Evolutionary conservation across 2,113 vertebrate genomes (phyloP).

Genomic region (Phalacrocorax carbo): DNA sequence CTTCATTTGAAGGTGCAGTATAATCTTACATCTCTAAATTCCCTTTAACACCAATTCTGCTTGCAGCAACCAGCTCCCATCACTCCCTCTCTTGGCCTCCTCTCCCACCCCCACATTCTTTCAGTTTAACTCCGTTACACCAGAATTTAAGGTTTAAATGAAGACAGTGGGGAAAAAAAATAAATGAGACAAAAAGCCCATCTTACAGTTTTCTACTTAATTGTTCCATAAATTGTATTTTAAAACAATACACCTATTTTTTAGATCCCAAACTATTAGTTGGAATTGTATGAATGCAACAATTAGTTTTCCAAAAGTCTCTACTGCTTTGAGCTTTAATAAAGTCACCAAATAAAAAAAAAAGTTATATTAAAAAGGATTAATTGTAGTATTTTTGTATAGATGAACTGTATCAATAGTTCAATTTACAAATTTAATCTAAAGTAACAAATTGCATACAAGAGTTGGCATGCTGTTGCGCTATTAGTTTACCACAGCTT

Average conservation of each 20-base stretch:
- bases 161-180: neutral
- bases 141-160: neutral
- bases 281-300: neutral
- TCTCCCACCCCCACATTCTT: neutral
- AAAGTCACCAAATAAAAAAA: neutral
- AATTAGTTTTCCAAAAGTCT: neutral
- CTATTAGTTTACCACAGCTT: neutral
- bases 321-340: neutral
- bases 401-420: neutral
- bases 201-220: neutral
- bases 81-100: neutral
- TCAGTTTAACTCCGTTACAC: neutral
- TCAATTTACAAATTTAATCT: neutral
- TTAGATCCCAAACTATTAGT: neutral
- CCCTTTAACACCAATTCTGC: neutral
- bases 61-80: neutral
- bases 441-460: neutral
- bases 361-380: neutral
- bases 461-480: fast-evolving
- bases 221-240: neutral
- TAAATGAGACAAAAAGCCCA: neutral
- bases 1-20: neutral
- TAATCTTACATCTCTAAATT: neutral
- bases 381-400: neutral
- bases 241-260: neutral